These are phyloP conservation scores for Radopholus similis DNA, from an alignment of 1,140 invertebrate species.

Conservation along the genomic window DNA sequence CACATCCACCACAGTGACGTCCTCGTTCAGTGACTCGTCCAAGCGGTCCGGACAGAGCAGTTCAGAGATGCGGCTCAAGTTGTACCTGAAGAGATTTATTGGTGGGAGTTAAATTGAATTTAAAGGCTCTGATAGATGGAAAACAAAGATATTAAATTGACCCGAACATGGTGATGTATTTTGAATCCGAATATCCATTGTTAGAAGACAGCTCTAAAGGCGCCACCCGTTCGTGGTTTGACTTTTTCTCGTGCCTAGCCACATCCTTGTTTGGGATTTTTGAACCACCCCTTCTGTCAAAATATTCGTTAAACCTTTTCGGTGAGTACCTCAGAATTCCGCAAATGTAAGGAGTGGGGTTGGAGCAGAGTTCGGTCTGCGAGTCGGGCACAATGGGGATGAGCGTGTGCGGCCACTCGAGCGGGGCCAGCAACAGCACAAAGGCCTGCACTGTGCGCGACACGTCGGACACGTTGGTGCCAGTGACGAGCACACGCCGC, in stretches of 20 bases:
- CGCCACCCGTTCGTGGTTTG: no score
- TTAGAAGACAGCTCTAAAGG: no score
- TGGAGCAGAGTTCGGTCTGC: conserved; percentile 39
- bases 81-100: conserved; percentile 37
- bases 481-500: conserved; percentile 38
- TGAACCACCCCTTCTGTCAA: no score
- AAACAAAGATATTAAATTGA: no score
- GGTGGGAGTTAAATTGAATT: no score
- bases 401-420: conserved; percentile 43
- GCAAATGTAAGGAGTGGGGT: conserved; percentile 44
- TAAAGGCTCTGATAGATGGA: not conserved
- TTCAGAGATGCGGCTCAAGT: conserved; percentile 24
- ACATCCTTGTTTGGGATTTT: not conserved
- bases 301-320: conserved; percentile 6
- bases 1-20: conserved; percentile 33
- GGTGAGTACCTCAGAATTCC: conserved; percentile 34
- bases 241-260: no score
- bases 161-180: no score
- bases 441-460: conserved; percentile 37
- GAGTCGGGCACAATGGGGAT: conserved; percentile 44
- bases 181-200: no score
- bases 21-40: conserved; percentile 23
- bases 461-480: conserved; percentile 38
- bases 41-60: conserved; percentile 7
- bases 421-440: conserved; percentile 32